Evolutionary conservation across 2,888 invertebrate genomes (phyloP).

Genomic region (Oconnorella tubifera): DNA sequence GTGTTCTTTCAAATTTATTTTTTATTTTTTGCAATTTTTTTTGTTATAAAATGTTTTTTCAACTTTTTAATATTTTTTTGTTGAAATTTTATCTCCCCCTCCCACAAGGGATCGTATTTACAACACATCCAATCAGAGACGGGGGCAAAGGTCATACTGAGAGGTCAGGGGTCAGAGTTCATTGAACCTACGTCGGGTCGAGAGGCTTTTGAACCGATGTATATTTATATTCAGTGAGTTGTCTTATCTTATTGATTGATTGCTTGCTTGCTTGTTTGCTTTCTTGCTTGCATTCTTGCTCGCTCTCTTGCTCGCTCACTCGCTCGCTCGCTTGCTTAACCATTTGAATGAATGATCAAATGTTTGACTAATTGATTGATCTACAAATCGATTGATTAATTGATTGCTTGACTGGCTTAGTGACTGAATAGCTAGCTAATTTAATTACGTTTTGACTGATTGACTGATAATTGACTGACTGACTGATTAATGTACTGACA

Average conservation of each 20-base stretch:
- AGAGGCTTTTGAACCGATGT: conserved; percentile 66
- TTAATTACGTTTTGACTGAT: no score
- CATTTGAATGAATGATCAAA: no score
- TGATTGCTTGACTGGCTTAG: no score
- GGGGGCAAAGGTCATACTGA: conserved; percentile 70
- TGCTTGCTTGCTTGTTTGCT: no score
- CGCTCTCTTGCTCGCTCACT: no score
- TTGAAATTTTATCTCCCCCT: not conserved
- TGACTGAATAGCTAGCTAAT: no score
- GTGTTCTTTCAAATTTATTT: no score
- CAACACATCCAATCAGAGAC: conserved; percentile 76
- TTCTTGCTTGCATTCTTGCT: no score
- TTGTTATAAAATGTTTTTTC: not conserved
- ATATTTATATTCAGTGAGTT: conserved; percentile 70
- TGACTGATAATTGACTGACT: no score
- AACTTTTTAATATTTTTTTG: not conserved
- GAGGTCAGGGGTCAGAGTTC: conserved; percentile 68
- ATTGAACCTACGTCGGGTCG: conserved; percentile 62
- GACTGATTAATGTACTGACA: conserved; percentile 1
- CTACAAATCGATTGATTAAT: no score
- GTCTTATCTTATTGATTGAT: not conserved
- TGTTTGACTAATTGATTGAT: no score
- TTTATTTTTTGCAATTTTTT: conserved; percentile 4
- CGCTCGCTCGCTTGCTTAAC: no score
- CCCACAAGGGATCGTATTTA: conserved; percentile 61